Evolutionary conservation across 2,888 invertebrate species (phyloP).

Genomic region (Rhingia campestris): DNA sequence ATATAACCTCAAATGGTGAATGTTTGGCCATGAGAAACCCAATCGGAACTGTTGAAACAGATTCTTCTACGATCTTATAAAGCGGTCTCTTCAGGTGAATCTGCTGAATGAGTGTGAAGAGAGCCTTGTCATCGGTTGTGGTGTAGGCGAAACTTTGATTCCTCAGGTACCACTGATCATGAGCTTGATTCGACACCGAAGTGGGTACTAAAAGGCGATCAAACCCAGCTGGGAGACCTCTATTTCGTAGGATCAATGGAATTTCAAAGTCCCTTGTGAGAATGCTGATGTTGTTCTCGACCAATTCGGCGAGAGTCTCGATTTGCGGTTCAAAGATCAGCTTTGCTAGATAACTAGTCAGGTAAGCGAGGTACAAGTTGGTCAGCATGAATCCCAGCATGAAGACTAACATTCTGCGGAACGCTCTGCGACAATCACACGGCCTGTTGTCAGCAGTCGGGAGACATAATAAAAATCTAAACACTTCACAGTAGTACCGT

Average conservation of each 20-base stretch:
- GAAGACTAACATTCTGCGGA: slow-evolving; percentile 67
- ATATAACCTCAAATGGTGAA: slow-evolving; percentile 75
- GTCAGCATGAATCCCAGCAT: slow-evolving; percentile 76
- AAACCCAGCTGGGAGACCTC: slow-evolving; percentile 75
- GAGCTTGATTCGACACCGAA: slow-evolving; percentile 31
- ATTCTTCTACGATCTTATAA: slow-evolving; percentile 74
- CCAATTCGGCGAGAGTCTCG: slow-evolving; percentile 72
- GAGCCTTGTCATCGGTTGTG: slow-evolving; percentile 75
- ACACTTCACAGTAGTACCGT: slow-evolving; percentile 69
- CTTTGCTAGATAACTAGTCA: slow-evolving; percentile 77
- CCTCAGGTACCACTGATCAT: slow-evolving; percentile 35
- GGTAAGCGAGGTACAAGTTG: slow-evolving; percentile 76
- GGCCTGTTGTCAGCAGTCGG: slow-evolving; percentile 61
- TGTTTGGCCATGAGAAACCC: slow-evolving; percentile 76
- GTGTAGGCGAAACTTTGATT: slow-evolving; percentile 67
- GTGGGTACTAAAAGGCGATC: slow-evolving; percentile 68
- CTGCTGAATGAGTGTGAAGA: slow-evolving; percentile 76
- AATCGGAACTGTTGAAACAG: slow-evolving; percentile 75
- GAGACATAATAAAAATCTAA: slow-evolving; percentile 74
- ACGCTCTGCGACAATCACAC: slow-evolving; percentile 16
- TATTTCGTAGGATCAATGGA: slow-evolving; percentile 73
- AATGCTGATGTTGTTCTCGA: slow-evolving; percentile 69
- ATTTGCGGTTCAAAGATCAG: slow-evolving; percentile 74
- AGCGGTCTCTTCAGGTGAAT: slow-evolving; percentile 72
- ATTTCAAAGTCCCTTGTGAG: slow-evolving; percentile 75